phyloP scores from a whole-genome alignment of 1,140 invertebrate genomes.

The Scaptomyza pallida region DNA sequence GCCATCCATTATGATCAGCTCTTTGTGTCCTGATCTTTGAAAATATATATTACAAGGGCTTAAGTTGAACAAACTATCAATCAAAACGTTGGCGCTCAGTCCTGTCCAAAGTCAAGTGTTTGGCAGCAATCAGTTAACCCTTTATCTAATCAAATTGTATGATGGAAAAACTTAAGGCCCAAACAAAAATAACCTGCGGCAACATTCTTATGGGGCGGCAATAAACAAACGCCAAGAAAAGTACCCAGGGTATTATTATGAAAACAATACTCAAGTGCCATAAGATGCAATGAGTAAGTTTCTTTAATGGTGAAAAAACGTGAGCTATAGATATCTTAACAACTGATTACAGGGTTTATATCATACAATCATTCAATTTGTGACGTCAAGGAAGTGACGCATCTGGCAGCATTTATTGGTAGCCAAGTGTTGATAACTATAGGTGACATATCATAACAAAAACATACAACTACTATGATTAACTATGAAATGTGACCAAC shows the following conservation, averaged over 20 bases:
- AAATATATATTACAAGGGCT: background rate
- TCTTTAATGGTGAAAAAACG: conserved; percentile 12
- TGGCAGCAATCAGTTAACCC: background rate
- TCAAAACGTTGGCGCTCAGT: background rate
- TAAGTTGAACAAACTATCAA: conserved; percentile 9
- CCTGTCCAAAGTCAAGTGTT: background rate
- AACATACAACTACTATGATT: conserved; percentile 26
- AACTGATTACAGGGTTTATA: conserved; percentile 1
- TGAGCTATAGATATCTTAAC: conserved; percentile 7
- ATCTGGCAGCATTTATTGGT: conserved; percentile 40
- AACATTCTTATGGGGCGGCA: too few relatives aligned
- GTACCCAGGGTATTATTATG: conserved; percentile 3
- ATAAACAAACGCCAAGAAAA: conserved; percentile 19
- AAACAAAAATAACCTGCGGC: conserved; percentile 1
- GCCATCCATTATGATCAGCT: background rate
- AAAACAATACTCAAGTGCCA: background rate
- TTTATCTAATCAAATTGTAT: conserved; percentile 29
- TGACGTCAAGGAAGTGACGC: conserved; percentile 51
- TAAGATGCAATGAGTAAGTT: conserved; percentile 36
- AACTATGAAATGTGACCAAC: conserved; percentile 28
- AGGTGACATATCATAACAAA: conserved; percentile 20
- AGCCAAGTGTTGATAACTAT: conserved; percentile 65
- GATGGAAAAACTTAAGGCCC: conserved; percentile 1
- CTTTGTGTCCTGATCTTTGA: background rate
- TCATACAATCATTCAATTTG: background rate